A percentile compares a stretch with the other conserved stretches of the same genome.
Conservation (phyloP, 2,797 vertebrate genomes). For the Rallus crepitans region DNA sequence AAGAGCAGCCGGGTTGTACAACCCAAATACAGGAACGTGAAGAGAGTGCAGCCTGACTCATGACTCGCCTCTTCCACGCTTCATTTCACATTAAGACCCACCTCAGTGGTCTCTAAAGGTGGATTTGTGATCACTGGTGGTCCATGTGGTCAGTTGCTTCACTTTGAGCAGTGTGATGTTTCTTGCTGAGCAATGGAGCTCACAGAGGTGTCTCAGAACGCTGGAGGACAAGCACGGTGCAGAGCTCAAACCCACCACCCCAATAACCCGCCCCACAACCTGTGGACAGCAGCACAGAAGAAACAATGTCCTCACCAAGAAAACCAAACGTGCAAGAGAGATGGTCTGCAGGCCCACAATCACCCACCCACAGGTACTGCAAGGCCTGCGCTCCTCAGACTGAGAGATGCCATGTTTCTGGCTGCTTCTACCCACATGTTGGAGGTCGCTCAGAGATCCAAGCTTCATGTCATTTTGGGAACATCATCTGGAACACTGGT, state of each 20-base stretch:
- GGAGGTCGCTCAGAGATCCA: background rate
- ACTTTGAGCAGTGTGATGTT: background rate
- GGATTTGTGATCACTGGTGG: background rate
- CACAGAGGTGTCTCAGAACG: background rate
- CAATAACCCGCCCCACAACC: no score
- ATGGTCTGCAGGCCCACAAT: background rate
- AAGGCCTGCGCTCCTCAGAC: background rate
- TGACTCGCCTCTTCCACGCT: background rate
- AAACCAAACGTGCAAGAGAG: background rate
- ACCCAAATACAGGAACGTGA: accelerated
- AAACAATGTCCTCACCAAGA: accelerated
- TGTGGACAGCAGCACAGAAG: accelerated
- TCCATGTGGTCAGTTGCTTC: background rate
- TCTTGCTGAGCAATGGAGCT: background rate
- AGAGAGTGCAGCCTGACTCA: no score
- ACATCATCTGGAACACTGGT: background rate
- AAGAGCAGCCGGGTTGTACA: background rate
- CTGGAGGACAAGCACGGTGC: background rate
- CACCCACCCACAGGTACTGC: background rate
- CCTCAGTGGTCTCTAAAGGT: background rate
- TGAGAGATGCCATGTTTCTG: background rate
- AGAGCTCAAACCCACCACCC: background rate
- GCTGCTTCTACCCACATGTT: background rate
- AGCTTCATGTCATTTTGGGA: background rate
- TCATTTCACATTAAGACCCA: background rate